Percentiles rank a stretch among this genome's conserved stretches.
Conservation (phyloP, 2,797 vertebrate genomes). For the Gymnocypris eckloni region DNA sequence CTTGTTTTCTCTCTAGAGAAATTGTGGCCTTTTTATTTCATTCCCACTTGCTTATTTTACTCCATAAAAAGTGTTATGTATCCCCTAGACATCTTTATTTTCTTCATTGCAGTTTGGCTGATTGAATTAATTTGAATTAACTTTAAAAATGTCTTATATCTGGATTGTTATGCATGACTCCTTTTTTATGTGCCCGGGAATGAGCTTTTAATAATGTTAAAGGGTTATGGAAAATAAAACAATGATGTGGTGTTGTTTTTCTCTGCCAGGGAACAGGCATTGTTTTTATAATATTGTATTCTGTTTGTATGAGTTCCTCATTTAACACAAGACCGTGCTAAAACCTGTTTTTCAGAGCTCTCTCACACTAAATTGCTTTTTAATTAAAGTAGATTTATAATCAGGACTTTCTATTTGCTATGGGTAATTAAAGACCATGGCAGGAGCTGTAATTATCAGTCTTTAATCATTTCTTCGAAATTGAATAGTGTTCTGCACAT, state of each 20-base stretch:
- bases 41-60: neutral
- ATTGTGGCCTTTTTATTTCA: neutral
- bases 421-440: constrained; percentile 40
- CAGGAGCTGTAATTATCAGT: constrained; percentile 10
- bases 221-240: neutral
- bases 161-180: neutral
- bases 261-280: neutral
- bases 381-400: constrained; percentile 46
- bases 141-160: neutral
- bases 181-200: neutral
- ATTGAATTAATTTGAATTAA: neutral
- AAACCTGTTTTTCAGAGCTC: constrained; percentile 23
- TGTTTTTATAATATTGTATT: neutral
- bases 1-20: neutral
- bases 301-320: neutral
- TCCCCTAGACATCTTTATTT: neutral
- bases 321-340: neutral
- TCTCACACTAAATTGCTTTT: constrained; percentile 35
- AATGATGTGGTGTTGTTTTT: neutral
- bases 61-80: neutral
- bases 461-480: constrained; percentile 35
- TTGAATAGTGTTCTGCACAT: constrained; percentile 15
- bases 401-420: constrained; percentile 39
- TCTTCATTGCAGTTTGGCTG: neutral
- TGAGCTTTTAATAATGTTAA: neutral